Evolutionary conservation across 64 coral and sea anemone genomes (phyloP).

Genomic region (Trachythela sp.): DNA sequence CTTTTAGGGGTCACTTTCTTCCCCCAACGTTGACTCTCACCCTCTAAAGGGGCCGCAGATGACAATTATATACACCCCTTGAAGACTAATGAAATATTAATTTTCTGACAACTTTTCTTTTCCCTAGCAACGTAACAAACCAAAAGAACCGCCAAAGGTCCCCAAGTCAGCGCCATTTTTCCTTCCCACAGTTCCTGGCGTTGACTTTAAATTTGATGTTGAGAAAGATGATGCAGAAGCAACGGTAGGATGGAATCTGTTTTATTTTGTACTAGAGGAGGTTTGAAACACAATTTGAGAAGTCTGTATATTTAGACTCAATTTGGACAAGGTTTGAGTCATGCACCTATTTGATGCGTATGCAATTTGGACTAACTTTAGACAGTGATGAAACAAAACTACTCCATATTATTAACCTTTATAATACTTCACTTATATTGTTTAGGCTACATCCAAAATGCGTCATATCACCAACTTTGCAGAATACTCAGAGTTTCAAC

Average conservation of each 20-base stretch:
- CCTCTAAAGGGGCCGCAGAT: too few species aligned
- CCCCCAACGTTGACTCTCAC: too few species aligned
- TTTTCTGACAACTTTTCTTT: too few species aligned
- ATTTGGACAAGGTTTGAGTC: too few species aligned
- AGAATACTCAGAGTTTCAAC: slow-evolving; percentile 58
- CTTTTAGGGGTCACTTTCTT: too few species aligned
- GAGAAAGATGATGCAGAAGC: slow-evolving; percentile 39
- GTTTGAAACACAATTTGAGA: too few species aligned
- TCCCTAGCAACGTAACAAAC: slow-evolving; percentile 77
- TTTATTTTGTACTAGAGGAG: neutral
- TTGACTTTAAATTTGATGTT: slow-evolving; percentile 76
- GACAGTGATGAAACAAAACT: too few species aligned
- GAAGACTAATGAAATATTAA: neutral
- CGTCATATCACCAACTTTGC: neutral
- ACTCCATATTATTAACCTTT: too few species aligned
- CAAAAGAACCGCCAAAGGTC: slow-evolving; percentile 73
- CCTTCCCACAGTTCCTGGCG: slow-evolving; percentile 69
- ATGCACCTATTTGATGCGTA: too few species aligned
- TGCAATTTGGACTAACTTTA: too few species aligned
- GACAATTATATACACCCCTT: neutral
- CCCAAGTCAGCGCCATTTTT: slow-evolving; percentile 97
- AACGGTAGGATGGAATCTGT: neutral
- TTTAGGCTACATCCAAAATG: neutral
- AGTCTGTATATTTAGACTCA: too few species aligned
- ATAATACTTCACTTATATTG: too few species aligned